Evolutionary conservation across 2,888 invertebrate genomes (phyloP).

Genomic region (Dryocosmus kuriphilus): DNA sequence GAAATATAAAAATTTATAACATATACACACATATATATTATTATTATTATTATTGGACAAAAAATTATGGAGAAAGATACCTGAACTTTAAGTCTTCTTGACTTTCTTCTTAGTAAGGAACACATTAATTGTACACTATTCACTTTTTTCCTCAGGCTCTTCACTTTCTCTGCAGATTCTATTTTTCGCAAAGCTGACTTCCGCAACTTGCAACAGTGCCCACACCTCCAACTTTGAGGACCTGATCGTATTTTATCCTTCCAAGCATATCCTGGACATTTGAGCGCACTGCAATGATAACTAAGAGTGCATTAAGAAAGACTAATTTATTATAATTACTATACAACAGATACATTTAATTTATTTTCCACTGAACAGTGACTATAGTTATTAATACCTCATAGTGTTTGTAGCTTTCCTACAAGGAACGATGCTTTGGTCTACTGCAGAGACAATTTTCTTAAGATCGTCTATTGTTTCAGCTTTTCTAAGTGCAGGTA

Average conservation of each 20-base stretch:
- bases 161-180: not conserved
- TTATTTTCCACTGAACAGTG: not conserved
- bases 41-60: too few species aligned
- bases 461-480: not conserved
- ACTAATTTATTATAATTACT: not conserved
- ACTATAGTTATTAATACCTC: not conserved
- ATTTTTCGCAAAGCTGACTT: not conserved
- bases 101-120: too few species aligned
- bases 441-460: not conserved
- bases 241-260: not conserved
- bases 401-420: not conserved
- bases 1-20: too few species aligned
- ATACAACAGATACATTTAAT: not conserved
- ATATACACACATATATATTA: too few species aligned
- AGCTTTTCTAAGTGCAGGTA: not conserved
- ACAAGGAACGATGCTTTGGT: not conserved
- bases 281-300: not conserved
- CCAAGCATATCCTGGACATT: not conserved
- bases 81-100: too few species aligned
- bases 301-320: not conserved
- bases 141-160: too few species aligned
- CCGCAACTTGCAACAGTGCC: not conserved
- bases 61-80: too few species aligned
- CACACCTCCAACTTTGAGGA: not conserved
- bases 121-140: too few species aligned